Evolutionary conservation across 2,113 vertebrate species (phyloP), one percentile per base, ranked within the genome.

Genomic region (Chionodraco myersi): DNA sequence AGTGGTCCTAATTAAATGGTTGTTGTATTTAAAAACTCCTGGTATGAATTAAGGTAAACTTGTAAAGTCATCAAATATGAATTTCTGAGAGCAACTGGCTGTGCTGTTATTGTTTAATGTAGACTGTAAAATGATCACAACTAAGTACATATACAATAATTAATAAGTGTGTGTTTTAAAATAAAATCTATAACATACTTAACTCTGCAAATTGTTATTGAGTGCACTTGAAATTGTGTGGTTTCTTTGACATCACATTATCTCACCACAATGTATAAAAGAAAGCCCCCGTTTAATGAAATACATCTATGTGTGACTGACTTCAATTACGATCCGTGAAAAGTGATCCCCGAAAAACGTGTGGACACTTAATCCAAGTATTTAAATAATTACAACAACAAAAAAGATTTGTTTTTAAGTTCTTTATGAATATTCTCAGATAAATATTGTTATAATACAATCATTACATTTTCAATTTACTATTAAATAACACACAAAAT

Each of bases 401-500:
- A 64, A 47, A 23, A 51, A 72, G 45, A 57, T 83, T 75, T 44
- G 14, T 68, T 85, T 92, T 88, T 71, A 88, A 82, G 66, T 92
- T 88, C 90, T 94, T 93, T 93, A 94, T 94, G 93, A 93, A 94
- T 93, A 86, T 94, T 84, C 91, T 85, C 79, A 91, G 88, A 90
- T 93, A 91, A 88, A 94, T 90, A 91, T 67, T 77, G 72, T 86
- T 91, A 87, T 89, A 88, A 92, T 93, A 91, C 88, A 94, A 83
- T 86, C 89, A 91, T 87, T 63, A 86, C 86, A 88, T 87, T 81
- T 87, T 77, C 52, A 89, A 88, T 81, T 57, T 72, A 89, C 80
- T 67, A 66, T 51, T 78, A 82, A 84, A 54, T 76, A 84, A 90
- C 71, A 86, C 79, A 90, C 72, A 88, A 58, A 88, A 88, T 82